These are phyloP conservation scores for Drosophila suzukii DNA, from an alignment of 1,140 invertebrate species.

Conservation along the genomic window DNA sequence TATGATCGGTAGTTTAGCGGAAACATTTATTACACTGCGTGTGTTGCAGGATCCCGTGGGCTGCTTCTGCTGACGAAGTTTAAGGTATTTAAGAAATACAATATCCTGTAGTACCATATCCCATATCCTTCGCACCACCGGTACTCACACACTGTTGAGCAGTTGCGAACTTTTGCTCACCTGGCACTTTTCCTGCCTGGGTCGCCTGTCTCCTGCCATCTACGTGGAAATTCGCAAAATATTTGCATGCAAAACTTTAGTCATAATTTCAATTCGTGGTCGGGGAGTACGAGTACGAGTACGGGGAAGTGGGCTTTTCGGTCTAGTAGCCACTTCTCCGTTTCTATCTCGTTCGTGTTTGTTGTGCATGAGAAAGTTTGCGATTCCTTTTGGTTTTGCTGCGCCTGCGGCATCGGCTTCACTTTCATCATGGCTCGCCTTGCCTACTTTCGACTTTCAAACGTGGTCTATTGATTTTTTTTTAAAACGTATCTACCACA, in stretches of 20 bases:
- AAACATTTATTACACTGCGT: no score
- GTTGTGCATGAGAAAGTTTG: constrained; percentile 41
- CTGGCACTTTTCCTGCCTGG: constrained; percentile 36
- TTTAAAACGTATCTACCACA: constrained; percentile 1
- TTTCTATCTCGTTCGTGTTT: constrained; percentile 49
- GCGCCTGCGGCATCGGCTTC: constrained; percentile 50
- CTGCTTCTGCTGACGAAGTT: no score
- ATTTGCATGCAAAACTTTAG: constrained; percentile 80
- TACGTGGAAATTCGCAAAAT: constrained; percentile 75
- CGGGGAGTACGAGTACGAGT: constrained; percentile 1
- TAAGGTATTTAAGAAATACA: no score
- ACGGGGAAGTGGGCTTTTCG: constrained; percentile 12
- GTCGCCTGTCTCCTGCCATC: constrained; percentile 38
- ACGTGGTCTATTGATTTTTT: constrained; percentile 56
- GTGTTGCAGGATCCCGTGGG: no score
- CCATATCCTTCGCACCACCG: not conserved
- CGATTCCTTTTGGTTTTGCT: constrained; percentile 36
- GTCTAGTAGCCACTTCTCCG: constrained; percentile 39
- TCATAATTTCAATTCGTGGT: constrained; percentile 69
- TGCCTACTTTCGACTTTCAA: constrained; percentile 48
- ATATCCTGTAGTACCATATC: not conserved
- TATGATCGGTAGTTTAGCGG: no score
- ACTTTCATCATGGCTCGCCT: constrained; percentile 54
- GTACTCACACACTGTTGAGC: constrained; percentile 1
- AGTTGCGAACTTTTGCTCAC: constrained; percentile 69